A percentile compares a stretch with the other conserved stretches of the same genome.
Conservation (phyloP, 2,797 vertebrate species). For the Phaenicophaeus curvirostris region DNA sequence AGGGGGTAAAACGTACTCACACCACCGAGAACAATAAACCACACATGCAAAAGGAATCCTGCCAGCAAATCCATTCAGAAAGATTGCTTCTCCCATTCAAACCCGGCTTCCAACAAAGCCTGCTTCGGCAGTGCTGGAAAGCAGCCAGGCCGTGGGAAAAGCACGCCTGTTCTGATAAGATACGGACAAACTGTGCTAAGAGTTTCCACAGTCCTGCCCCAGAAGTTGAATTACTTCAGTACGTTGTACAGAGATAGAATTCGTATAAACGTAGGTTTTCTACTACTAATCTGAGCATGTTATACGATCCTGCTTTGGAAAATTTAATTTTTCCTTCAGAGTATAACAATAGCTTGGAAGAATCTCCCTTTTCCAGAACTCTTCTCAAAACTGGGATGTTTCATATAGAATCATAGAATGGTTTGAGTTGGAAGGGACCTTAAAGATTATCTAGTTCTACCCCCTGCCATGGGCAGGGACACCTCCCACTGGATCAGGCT, state of each 20-base stretch:
- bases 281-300: not conserved
- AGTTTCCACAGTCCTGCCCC: constrained; percentile 28
- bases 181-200: constrained; percentile 9
- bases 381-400: not conserved
- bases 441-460: too few species aligned
- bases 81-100: constrained; percentile 43
- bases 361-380: not conserved
- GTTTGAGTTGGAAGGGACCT: too few species aligned
- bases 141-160: not conserved
- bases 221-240: not conserved
- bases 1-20: not conserved
- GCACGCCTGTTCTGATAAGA: constrained; percentile 64
- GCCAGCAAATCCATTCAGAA: constrained; percentile 62
- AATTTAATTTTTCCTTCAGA: not conserved
- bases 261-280: not conserved
- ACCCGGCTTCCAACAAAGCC: not conserved
- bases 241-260: not conserved
- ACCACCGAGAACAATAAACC: constrained; percentile 49
- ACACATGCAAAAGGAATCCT: constrained; percentile 27
- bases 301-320: not conserved
- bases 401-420: not conserved
- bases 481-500: too few species aligned
- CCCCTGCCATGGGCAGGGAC: too few species aligned
- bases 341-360: not conserved
- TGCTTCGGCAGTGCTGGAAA: not conserved